Evolutionary conservation across 2,888 invertebrate species (phyloP), one percentile per base, ranked within the genome.

Genomic region (Drosophila subquinaria): DNA sequence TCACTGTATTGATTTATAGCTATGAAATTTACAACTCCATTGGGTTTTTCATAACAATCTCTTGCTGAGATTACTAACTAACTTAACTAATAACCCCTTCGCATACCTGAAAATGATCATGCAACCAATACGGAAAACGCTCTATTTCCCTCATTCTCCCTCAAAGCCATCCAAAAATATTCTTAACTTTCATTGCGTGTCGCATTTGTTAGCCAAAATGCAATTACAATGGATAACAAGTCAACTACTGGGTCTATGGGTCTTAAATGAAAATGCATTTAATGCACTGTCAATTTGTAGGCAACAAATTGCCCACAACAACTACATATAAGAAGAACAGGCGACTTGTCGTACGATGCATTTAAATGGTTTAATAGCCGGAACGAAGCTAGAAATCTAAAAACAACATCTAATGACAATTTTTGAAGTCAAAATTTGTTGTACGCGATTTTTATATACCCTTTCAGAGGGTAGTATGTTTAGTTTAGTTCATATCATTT

Each of bases 321-420:
- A 59, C 51, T 38, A 67, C 38, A 30, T 30, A 5, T 30, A 51
- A 33, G 47, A 74, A 47, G 71, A 52, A 17, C 59, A 50, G 38
- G 53, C 40, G 17, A 77, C 57, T 55, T 73, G 70, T 76, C 79
- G 70, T 75, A 66, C 62, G 38, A 52, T 48, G 40, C 62, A 63
- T 67, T 85, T 85, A 87, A 53, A 50, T 59, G 52, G 79, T 70
- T 76, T 82, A 85, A 79, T 81, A 72, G 67, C 55, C 70, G 88
- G 88, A 85, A 85, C 85, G 64, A 52, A 45, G 57, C 48, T 66
- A 67, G 65, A 50, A 67, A 69, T 63, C 70, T 69, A 47, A 50
- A 69, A 80, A 35, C 50, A 50, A 66, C 63, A 69, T 59, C 51
- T 64, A 60, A 73, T 48, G 40, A 75, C 48, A 52, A 68, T 57